These are phyloP conservation scores for Lycocerus yunnanus DNA, from an alignment of 2,888 invertebrate genomes.

Conservation along the genomic window DNA sequence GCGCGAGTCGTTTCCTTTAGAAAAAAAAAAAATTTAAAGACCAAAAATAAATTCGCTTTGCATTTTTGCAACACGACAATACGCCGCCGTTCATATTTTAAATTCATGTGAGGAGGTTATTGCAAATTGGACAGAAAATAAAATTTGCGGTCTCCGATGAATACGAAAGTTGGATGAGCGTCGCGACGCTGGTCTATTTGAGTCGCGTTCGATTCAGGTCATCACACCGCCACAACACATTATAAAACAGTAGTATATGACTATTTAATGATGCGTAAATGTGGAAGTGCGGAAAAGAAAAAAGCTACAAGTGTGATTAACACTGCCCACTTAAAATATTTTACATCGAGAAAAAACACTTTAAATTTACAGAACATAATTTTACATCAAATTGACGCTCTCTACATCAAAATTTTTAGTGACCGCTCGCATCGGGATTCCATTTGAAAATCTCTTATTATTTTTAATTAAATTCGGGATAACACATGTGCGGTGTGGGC, in stretches of 20 bases:
- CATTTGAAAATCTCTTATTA: neutral
- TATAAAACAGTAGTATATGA: slow-evolving; percentile 27
- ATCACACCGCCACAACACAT: slow-evolving; percentile 34
- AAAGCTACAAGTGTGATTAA: slow-evolving; percentile 6
- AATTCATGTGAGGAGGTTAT: neutral
- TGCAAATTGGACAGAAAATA: neutral
- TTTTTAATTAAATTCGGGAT: neutral
- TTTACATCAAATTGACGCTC: neutral
- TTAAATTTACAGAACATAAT: neutral
- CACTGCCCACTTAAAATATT: neutral
- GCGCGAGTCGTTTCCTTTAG: neutral
- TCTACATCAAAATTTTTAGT: neutral
- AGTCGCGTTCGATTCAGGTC: slow-evolving; percentile 37
- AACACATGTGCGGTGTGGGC: neutral
- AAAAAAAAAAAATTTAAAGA: neutral
- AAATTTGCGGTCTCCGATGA: neutral
- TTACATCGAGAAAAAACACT: neutral
- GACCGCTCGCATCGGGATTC: neutral
- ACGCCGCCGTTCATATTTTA: neutral
- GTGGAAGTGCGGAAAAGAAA: slow-evolving; percentile 12
- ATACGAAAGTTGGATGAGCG: slow-evolving; percentile 9
- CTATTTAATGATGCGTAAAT: slow-evolving; percentile 12
- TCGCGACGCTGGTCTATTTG: slow-evolving; percentile 36
- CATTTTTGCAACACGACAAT: neutral
- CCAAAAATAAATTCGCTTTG: neutral